Conservation (phyloP, 2,888 invertebrate species). For the Clanis bilineata region DNA sequence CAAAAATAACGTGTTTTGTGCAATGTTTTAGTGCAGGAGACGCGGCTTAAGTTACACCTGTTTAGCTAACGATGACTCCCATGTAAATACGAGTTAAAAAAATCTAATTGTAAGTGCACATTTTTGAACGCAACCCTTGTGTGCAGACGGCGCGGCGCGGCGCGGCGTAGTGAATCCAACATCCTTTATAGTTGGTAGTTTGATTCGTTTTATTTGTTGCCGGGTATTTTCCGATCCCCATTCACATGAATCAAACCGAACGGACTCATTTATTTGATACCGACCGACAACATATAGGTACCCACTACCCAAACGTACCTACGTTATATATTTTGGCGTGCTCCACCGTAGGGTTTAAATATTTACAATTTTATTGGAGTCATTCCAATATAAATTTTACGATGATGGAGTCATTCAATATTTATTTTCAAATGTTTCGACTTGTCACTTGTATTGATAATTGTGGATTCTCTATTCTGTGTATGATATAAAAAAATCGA, state of each 20-base stretch:
- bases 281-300: constrained; percentile 59
- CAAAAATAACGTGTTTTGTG: too few relatives aligned
- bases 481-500: too few relatives aligned
- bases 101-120: constrained; percentile 14
- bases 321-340: constrained; percentile 32
- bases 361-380: background rate
- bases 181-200: constrained; percentile 52
- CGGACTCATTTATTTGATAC: constrained; percentile 79
- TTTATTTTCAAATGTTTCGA: too few relatives aligned
- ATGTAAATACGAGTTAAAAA: too few relatives aligned
- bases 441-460: too few relatives aligned
- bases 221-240: constrained; percentile 70
- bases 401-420: too few relatives aligned
- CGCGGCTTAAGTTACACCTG: too few relatives aligned
- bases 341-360: constrained; percentile 9
- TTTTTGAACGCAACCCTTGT: constrained; percentile 32
- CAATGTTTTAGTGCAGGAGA: too few relatives aligned
- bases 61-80: background rate
- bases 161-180: constrained; percentile 40
- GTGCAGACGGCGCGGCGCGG: constrained; percentile 24
- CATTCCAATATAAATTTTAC: background rate
- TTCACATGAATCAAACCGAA: constrained; percentile 77
- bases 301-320: constrained; percentile 52
- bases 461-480: too few relatives aligned
- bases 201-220: constrained; percentile 73